Base-by-base conservation (phyloP, 30 jellyfish, hydroid and myxozoan genomes). In the Calvadosia cruxmelitensis region DNA sequence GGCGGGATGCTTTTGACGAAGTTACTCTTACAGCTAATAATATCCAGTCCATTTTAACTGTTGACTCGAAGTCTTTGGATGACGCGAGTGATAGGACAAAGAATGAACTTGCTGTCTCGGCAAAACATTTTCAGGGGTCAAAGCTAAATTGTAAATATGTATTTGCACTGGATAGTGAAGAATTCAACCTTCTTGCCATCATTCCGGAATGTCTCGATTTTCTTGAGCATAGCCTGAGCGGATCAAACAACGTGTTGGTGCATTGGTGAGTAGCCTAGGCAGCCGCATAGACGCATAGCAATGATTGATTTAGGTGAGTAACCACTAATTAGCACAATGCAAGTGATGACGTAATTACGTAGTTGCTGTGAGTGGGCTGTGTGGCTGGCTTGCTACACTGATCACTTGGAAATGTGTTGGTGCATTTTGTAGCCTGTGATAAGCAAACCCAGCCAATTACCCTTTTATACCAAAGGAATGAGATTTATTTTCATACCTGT, bases 1-100 rank as follows among this genome's bases (percentile, higher is more conserved):
- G 57, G 57, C 57, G 20, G 20, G 57, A 42, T 42, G 57, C 57
- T 5, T 42, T 42, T 42, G 57, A 42, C 57, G 57, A 42, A 42
- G 20, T 10, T 42, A 20, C 15, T 5, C 10, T 42, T 42, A 20
- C 10, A 42, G 10, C 57, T 42, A 42, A 42, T 42, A 20, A 20
- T 42, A 42, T 42, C 10, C 10, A 42, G 20, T 10, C 20, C 20
- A 42, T 42, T 42, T 20, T 42, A 5, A 42, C 57, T 42, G 57
- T 42, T 20, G 57, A 42, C 20, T 42, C 57, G 15, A 20, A 42
- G 20, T 20, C 57, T 10, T 42, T 42, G 20, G n/a, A n/a, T n/a
- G n/a, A n/a, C n/a, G n/a, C n/a, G n/a, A n/a, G n/a, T n/a, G n/a
- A n/a, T n/a, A 10, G 57, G 20, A 20, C 20, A 42, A 20, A 42